These are phyloP conservation scores for Sebastes diaconus DNA, from an alignment of 2,797 vertebrate genomes.

Conservation along the genomic window DNA sequence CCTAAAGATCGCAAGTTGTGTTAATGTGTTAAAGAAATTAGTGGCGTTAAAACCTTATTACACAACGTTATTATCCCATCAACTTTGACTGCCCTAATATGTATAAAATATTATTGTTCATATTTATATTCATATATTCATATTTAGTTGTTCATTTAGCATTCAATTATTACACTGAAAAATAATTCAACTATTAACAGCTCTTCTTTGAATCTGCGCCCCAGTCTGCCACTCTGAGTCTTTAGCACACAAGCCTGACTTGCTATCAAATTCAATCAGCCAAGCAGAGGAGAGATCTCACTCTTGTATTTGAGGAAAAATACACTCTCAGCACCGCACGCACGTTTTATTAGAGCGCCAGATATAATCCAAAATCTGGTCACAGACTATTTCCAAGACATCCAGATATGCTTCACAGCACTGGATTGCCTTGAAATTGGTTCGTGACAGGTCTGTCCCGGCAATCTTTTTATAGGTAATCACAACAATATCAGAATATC, in stretches of 20 bases:
- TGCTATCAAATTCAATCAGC: not conserved
- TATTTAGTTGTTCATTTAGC: too few relatives aligned
- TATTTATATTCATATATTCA: too few relatives aligned
- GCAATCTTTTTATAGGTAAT: conserved; percentile 30
- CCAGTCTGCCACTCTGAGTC: not conserved
- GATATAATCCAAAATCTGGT: conserved; percentile 29
- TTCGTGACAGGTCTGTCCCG: not conserved
- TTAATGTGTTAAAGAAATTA: too few relatives aligned
- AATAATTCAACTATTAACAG: too few relatives aligned
- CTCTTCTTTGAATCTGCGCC: not conserved
- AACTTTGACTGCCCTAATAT: too few relatives aligned
- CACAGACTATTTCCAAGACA: conserved; percentile 6
- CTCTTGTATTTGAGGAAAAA: not conserved
- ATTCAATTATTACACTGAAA: too few relatives aligned
- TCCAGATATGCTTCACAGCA: conserved; percentile 10
- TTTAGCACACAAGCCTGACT: not conserved
- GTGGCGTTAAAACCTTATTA: too few relatives aligned
- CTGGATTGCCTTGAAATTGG: conserved; percentile 15
- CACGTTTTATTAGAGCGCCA: conserved; percentile 1
- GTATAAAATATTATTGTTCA: too few relatives aligned
- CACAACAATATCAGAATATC: conserved; percentile 11
- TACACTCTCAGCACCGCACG: not conserved
- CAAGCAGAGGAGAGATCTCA: not conserved
- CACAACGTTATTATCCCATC: too few relatives aligned
- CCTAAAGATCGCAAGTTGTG: too few relatives aligned